Percentiles rank a stretch among this genome's conserved stretches.
phyloP scores from a whole-genome alignment of 1,140 invertebrate genomes.

The Drosophila tristis region DNA sequence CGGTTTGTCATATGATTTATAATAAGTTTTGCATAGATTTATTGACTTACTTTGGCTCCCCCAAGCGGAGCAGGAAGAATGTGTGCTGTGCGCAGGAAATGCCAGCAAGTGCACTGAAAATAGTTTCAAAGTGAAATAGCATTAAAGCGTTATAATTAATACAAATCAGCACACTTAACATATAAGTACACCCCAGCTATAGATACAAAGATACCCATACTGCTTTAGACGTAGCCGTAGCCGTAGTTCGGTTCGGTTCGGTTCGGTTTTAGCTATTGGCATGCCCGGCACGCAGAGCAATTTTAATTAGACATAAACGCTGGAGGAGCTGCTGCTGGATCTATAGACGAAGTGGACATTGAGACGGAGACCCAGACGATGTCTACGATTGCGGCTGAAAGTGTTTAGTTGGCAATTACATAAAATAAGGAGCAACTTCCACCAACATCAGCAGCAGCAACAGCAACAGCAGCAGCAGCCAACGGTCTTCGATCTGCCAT shows the following conservation, averaged over 20 bases:
- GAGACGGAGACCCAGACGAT: slow-evolving; percentile 11
- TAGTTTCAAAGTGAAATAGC: slow-evolving; percentile 57
- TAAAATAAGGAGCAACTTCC: slow-evolving; percentile 76
- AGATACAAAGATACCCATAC: slow-evolving; percentile 8
- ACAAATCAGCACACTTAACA: slow-evolving; percentile 72
- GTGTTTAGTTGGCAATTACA: slow-evolving; percentile 80
- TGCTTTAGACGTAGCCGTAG: too few relatives aligned
- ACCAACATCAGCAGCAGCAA: neutral
- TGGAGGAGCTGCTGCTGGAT: slow-evolving; percentile 46
- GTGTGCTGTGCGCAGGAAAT: slow-evolving; percentile 62
- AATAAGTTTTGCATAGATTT: slow-evolving; percentile 80
- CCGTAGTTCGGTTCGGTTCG: too few relatives aligned
- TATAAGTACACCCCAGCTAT: slow-evolving; percentile 41
- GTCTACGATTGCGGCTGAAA: slow-evolving; percentile 59
- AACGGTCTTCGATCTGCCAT: slow-evolving; percentile 52
- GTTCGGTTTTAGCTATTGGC: slow-evolving; percentile 43
- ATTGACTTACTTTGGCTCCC: slow-evolving; percentile 51
- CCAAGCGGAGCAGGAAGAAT: slow-evolving; percentile 67
- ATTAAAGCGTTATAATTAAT: slow-evolving; percentile 75
- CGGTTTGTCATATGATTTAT: slow-evolving; percentile 73
- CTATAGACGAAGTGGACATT: neutral
- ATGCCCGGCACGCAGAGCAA: slow-evolving; percentile 67
- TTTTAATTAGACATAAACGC: slow-evolving; percentile 81
- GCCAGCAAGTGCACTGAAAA: slow-evolving; percentile 55
- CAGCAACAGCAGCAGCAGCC: slow-evolving; percentile 25